These are phyloP conservation scores for Antechinus stuartii DNA, from an alignment of 2,113 vertebrate genomes.

Conservation along the genomic window DNA sequence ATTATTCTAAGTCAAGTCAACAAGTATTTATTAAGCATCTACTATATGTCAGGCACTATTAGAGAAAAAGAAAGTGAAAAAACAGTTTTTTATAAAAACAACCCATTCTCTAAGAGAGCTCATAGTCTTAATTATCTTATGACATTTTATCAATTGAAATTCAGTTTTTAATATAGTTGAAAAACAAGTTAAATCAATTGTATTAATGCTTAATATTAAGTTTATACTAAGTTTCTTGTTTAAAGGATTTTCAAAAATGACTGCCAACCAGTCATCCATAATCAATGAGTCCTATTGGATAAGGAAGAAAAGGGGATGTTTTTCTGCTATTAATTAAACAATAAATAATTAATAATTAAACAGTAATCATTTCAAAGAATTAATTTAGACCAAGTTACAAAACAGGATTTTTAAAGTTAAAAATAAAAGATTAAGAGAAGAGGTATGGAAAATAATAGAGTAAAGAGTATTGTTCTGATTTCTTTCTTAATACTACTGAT, in stretches of 20 bases:
- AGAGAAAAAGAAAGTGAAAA: too few species aligned
- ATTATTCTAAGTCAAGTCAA: too few species aligned
- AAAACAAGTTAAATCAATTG: neutral
- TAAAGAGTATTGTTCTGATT: constrained; percentile 74
- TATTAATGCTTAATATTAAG: neutral
- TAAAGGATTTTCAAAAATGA: neutral
- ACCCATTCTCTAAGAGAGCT: too few species aligned
- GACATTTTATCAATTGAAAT: too few species aligned
- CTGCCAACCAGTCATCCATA: neutral
- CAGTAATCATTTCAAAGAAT: constrained; percentile 42
- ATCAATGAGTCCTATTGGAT: neutral
- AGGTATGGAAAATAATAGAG: constrained; percentile 58
- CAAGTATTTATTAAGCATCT: too few species aligned
- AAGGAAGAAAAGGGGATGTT: constrained; percentile 6
- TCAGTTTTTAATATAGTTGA: neutral
- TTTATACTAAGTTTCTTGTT: neutral
- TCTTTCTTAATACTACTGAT: constrained; percentile 68
- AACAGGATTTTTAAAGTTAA: constrained; percentile 54
- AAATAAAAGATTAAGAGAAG: constrained; percentile 12
- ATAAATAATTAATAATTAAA: constrained; percentile 42
- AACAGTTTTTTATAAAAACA: too few species aligned
- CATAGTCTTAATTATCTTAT: too few species aligned
- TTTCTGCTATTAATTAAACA: constrained; percentile 44
- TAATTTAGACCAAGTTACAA: constrained; percentile 62
- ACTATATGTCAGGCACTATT: too few species aligned